A percentile compares a stretch with the other conserved stretches of the same genome.
Evolutionary conservation across 1,140 invertebrate species (phyloP).

Genomic region (Drosophila repleta): DNA sequence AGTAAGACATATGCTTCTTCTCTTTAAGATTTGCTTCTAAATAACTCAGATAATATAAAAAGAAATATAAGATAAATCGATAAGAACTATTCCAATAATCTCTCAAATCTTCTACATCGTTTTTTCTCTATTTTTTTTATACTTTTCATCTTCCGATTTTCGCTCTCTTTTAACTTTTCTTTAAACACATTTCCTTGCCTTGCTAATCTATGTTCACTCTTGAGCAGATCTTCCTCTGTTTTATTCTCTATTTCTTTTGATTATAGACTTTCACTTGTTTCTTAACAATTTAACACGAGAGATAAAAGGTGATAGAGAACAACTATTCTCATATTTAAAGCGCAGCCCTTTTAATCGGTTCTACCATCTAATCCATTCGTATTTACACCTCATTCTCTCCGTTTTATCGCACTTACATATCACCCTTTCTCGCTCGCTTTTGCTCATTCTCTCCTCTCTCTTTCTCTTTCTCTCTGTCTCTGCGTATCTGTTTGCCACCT

Average conservation of each 20-base stretch:
- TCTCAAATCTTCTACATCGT: too few species aligned
- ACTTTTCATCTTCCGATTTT: too few species aligned
- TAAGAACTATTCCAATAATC: too few species aligned
- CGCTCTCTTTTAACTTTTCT: too few species aligned
- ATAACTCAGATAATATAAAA: too few species aligned
- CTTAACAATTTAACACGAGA: not conserved
- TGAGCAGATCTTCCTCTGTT: not conserved
- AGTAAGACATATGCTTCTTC: too few species aligned
- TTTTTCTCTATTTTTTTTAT: too few species aligned
- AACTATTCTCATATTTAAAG: not conserved
- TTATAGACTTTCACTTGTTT: constrained; percentile 1
- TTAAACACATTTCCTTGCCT: too few species aligned
- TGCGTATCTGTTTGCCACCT: not conserved
- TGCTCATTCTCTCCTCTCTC: not conserved
- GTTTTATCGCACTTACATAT: constrained; percentile 10
- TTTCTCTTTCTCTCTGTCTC: not conserved
- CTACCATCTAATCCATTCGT: constrained; percentile 1
- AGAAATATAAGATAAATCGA: too few species aligned
- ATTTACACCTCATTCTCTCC: constrained; percentile 29
- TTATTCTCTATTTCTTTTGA: not conserved
- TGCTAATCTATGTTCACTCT: not conserved
- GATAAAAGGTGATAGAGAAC: constrained; percentile 1
- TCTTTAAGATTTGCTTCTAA: too few species aligned
- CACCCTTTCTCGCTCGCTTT: constrained; percentile 12
- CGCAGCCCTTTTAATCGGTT: constrained; percentile 1